phyloP scores from a whole-genome alignment of 2,888 invertebrate species.

The Agrotis exclamationis region DNA sequence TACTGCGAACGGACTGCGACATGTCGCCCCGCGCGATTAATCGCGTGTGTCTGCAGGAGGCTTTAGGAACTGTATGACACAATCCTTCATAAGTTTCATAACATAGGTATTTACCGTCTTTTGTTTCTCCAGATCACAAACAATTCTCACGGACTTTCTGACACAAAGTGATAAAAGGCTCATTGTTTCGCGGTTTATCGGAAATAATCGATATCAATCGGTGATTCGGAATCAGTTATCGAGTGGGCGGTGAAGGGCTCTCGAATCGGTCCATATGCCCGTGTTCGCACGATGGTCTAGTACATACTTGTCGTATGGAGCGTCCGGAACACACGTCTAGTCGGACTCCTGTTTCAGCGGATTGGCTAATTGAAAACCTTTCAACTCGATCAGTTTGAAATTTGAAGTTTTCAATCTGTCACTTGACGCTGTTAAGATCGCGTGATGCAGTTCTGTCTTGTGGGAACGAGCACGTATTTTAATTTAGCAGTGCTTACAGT shows the following conservation, averaged over 20 bases:
- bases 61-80: too few relatives aligned
- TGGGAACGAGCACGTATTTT: conserved; percentile 1
- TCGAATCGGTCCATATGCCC: conserved; percentile 75
- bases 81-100: conserved; percentile 7
- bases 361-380: conserved; percentile 81
- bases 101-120: conserved; percentile 25
- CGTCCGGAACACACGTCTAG: conserved; percentile 77
- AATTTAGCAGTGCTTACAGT: background rate
- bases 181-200: conserved; percentile 75
- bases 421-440: conserved; percentile 41
- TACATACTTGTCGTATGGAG: conserved; percentile 74
- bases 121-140: conserved; percentile 33
- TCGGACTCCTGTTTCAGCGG: conserved; percentile 69
- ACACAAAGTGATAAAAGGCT: conserved; percentile 70
- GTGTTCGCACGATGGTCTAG: conserved; percentile 76
- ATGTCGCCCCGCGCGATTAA: too few relatives aligned
- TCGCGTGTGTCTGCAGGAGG: too few relatives aligned
- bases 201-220: conserved; percentile 80
- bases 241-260: conserved; percentile 77
- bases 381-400: conserved; percentile 67
- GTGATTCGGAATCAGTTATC: conserved; percentile 81
- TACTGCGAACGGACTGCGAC: too few relatives aligned
- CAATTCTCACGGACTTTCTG: conserved; percentile 52
- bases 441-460: conserved; percentile 28
- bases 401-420: conserved; percentile 59